Conservation (phyloP, 2,888 invertebrate genomes). For the Drosophila setosimentum region DNA sequence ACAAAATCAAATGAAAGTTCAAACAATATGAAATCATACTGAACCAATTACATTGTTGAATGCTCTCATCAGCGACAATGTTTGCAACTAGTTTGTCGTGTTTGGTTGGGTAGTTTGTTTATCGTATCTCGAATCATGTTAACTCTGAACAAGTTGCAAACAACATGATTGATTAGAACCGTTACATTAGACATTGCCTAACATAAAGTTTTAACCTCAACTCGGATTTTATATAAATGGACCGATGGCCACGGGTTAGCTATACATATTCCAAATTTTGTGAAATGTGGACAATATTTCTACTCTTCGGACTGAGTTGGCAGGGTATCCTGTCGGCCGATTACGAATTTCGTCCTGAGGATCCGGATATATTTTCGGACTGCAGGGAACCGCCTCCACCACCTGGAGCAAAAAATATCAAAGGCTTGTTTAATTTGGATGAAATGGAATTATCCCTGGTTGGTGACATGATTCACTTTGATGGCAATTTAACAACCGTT, state of each 20-base stretch:
- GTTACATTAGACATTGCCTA: constrained; percentile 21
- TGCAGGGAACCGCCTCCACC: constrained; percentile 44
- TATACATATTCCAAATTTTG: constrained; percentile 1
- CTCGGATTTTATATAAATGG: constrained; percentile 33
- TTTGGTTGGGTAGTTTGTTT: background rate
- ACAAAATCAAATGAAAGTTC: constrained; percentile 29
- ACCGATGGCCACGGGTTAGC: background rate
- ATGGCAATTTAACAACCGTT: constrained; percentile 36
- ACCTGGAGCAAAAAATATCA: constrained; percentile 18
- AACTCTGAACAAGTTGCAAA: constrained; percentile 38
- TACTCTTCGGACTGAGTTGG: constrained; percentile 6
- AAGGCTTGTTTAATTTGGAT: constrained; percentile 21
- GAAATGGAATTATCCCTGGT: constrained; percentile 23
- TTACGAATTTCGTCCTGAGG: constrained; percentile 52
- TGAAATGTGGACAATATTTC: constrained; percentile 36
- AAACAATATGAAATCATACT: constrained; percentile 13
- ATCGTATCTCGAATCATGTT: constrained; percentile 41
- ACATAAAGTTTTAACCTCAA: background rate
- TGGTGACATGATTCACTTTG: constrained; percentile 39
- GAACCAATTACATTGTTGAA: background rate
- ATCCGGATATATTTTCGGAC: constrained; percentile 52
- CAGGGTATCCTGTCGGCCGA: constrained; percentile 24
- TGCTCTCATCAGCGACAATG: background rate
- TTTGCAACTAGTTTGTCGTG: constrained; percentile 18
- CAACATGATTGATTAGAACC: constrained; percentile 21